Percentiles rank a stretch among this genome's conserved stretches.
These are phyloP conservation scores for Bos javanicus DNA, from an alignment of 2,113 vertebrate species.

Conservation along the genomic window DNA sequence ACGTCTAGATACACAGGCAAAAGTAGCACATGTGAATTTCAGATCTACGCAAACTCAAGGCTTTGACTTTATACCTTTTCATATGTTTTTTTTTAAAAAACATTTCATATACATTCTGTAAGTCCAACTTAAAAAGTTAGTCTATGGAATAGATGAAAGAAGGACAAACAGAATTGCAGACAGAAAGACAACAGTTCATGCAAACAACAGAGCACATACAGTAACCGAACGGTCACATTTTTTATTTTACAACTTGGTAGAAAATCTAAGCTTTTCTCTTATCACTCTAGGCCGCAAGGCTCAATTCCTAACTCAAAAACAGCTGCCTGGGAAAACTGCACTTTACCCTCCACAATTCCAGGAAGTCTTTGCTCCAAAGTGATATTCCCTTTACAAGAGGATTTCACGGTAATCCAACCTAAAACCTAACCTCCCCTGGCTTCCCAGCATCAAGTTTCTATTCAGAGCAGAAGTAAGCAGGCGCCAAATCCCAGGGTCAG, in stretches of 20 bases:
- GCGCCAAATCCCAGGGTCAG: not conserved
- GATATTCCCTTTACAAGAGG: not conserved
- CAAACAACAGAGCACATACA: not conserved
- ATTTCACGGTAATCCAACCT: conserved; percentile 6
- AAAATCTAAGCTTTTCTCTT: not conserved
- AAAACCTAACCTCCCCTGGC: not conserved
- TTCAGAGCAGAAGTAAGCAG: not conserved
- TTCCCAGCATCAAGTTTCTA: not conserved
- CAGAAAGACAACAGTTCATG: not conserved
- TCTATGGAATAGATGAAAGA: not conserved
- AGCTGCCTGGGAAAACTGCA: conserved; percentile 11
- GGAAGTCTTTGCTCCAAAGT: not conserved
- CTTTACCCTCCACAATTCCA: not conserved
- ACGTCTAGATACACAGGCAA: not conserved
- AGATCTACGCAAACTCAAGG: not conserved
- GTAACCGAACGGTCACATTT: not conserved
- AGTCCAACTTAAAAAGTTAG: not conserved
- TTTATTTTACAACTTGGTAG: not conserved
- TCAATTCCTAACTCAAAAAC: not conserved
- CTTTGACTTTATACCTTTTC: not conserved
- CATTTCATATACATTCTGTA: not conserved
- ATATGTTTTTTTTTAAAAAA: not conserved
- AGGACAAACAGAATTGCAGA: not conserved
- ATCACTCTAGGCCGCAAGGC: not conserved
- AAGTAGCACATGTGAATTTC: not conserved